phyloP scores from a whole-genome alignment of 2,113 vertebrate genomes.

The Lepidothrix coronata region DNA sequence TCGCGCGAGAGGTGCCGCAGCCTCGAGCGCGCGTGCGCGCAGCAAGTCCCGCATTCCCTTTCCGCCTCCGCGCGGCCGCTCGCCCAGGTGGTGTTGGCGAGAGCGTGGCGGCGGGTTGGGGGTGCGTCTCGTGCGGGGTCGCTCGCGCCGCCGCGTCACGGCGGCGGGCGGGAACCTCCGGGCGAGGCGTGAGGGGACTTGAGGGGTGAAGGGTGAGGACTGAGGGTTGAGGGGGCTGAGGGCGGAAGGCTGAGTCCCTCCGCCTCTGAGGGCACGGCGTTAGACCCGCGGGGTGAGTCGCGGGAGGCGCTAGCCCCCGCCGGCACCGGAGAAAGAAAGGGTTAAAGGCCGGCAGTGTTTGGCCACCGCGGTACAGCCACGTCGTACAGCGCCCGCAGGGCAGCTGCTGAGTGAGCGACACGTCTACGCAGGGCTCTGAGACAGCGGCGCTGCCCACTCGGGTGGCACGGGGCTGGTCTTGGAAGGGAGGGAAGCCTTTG shows the following conservation, averaged over 20 bases:
- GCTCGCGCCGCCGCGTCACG: not conserved
- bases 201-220: not conserved
- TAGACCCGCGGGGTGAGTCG: fast-evolving
- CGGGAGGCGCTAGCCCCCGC: fast-evolving
- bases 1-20: not conserved
- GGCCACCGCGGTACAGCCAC: not conserved
- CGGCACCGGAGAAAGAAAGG: too few species aligned
- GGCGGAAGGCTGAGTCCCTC: not conserved
- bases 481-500: not conserved
- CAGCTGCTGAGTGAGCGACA: not conserved
- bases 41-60: too few species aligned
- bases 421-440: not conserved
- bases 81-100: too few species aligned
- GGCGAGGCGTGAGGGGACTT: not conserved
- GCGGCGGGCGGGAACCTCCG: not conserved
- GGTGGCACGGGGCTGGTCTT: fast-evolving
- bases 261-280: too few species aligned
- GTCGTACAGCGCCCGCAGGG: not conserved
- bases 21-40: too few species aligned
- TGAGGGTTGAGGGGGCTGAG: not conserved
- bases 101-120: too few species aligned
- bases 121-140: not conserved
- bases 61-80: too few species aligned
- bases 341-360: not conserved
- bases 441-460: not conserved